Conservation (phyloP, 2,113 vertebrate species). For the Neodon shergylaensis region DNA sequence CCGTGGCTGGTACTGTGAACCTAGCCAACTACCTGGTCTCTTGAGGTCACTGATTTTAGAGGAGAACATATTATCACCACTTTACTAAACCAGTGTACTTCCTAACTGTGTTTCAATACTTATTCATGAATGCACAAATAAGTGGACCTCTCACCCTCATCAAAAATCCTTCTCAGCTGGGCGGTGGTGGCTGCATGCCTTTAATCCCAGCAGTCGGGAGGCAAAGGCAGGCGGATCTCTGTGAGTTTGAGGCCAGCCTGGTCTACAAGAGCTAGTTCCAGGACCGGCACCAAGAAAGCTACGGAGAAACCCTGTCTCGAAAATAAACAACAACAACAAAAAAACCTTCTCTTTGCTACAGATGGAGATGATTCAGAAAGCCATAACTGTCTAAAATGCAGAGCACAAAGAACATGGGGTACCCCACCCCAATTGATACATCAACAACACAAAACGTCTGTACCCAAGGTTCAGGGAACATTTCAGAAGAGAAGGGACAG, state of each 20-base stretch:
- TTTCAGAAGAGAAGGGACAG: neutral
- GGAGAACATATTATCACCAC: neutral
- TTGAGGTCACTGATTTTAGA: neutral
- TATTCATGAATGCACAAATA: neutral
- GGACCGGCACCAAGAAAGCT: too few relatives aligned
- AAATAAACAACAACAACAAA: too few relatives aligned
- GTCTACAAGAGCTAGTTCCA: too few relatives aligned
- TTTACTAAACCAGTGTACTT: neutral
- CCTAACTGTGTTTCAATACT: neutral
- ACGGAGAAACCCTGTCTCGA: too few relatives aligned
- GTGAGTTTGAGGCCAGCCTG: too few relatives aligned
- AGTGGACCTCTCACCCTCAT: neutral
- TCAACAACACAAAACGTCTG: neutral
- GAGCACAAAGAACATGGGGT: neutral
- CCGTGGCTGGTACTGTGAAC: neutral
- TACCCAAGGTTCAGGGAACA: neutral
- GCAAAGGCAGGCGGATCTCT: too few relatives aligned
- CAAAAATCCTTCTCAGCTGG: neutral
- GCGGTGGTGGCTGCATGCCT: too few relatives aligned
- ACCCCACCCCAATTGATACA: neutral
- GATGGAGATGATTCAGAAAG: neutral
- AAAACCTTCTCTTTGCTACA: neutral
- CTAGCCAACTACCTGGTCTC: neutral
- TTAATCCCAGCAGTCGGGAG: too few relatives aligned
- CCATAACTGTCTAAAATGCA: neutral